Conservation (phyloP, 23 tunicate genomes). For the Diplosoma virens region DNA sequence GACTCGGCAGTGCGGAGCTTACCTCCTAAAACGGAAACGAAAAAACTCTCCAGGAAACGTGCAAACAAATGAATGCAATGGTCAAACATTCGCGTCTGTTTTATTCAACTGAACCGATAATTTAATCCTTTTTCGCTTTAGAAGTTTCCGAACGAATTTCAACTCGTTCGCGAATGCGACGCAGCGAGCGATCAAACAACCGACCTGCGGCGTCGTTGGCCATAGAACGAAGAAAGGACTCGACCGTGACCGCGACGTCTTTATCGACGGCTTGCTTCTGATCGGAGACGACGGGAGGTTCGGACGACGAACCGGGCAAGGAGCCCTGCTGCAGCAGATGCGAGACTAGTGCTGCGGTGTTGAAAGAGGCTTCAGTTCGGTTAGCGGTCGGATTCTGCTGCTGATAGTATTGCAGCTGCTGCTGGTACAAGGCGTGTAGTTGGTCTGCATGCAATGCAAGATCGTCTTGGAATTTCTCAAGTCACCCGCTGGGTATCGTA, state of each 20-base stretch:
- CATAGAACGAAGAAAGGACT: conserved; percentile 60
- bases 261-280: conserved; percentile 58
- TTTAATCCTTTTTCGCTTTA: too few relatives aligned
- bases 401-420: conserved; percentile 37
- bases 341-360: conserved; percentile 67
- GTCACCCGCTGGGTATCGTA: too few relatives aligned
- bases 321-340: conserved; percentile 67
- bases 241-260: conserved; percentile 61
- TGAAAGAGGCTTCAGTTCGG: background rate
- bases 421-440: conserved; percentile 35
- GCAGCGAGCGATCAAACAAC: too few relatives aligned
- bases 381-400: conserved; percentile 18
- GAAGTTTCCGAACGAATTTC: too few relatives aligned
- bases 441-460: conserved; percentile 5
- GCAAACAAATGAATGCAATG: too few relatives aligned
- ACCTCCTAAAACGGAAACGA: conserved; percentile 24
- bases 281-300: conserved; percentile 29
- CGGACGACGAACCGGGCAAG: conserved; percentile 29
- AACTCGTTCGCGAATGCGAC: too few relatives aligned
- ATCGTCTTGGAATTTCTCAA: too few relatives aligned
- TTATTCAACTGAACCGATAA: too few relatives aligned
- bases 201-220: conserved; percentile 56
- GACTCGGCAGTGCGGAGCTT: conserved; percentile 60
- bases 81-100: too few relatives aligned
- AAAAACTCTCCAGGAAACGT: too few relatives aligned